Conservation (phyloP, 2,888 invertebrate genomes). For the Lycophotia porphyrea region DNA sequence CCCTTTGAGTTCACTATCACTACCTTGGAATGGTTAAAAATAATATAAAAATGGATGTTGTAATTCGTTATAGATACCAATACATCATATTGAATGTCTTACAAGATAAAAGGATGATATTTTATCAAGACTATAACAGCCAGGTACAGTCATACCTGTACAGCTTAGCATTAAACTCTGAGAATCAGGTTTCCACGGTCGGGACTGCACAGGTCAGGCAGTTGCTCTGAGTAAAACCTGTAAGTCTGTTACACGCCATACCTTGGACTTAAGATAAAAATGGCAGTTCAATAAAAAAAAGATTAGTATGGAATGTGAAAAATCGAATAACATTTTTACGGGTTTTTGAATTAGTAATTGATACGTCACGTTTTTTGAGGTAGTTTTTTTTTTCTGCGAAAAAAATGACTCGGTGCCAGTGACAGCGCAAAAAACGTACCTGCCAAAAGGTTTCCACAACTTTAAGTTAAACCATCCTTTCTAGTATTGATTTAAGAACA, state of each 20-base stretch:
- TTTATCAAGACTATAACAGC: constrained; percentile 6
- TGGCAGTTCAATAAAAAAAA: not conserved
- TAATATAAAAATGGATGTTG: not conserved
- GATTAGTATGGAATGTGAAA: not conserved
- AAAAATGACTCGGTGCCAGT: not conserved
- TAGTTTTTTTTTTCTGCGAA: not conserved
- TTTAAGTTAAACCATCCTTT: not conserved
- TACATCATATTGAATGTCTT: not conserved
- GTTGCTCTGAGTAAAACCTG: constrained; percentile 37
- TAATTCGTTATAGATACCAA: not conserved
- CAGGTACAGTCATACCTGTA: constrained; percentile 2
- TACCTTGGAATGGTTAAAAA: not conserved
- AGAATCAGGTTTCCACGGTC: constrained; percentile 47
- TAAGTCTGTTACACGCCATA: not conserved
- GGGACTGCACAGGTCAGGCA: constrained; percentile 28
- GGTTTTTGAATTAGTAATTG: constrained; percentile 8
- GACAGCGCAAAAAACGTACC: not conserved
- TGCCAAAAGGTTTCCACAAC: not conserved
- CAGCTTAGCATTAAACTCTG: constrained; percentile 16
- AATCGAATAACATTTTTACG: not conserved
- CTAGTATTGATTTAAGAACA: not conserved
- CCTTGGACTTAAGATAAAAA: not conserved
- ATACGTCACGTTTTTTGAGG: not conserved
- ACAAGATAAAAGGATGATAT: not conserved
- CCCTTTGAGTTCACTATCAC: not conserved